Percentiles rank a stretch among this genome's conserved stretches.
phyloP scores from a whole-genome alignment of 2,888 invertebrate species.

The Melanostoma scalare region DNA sequence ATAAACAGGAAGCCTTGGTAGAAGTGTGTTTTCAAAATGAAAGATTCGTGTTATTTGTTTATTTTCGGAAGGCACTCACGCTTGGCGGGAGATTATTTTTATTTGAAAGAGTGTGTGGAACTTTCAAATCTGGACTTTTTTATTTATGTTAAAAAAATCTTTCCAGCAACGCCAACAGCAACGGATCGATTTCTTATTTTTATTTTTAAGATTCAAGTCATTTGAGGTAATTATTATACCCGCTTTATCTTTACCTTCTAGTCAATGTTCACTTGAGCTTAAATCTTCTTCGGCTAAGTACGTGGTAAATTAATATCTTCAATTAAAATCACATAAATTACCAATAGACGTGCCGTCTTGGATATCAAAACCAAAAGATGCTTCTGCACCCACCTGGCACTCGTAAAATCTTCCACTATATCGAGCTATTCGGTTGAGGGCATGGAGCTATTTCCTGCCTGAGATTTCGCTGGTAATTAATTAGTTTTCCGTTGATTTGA shows the following conservation, averaged over 20 bases:
- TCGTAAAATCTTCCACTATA: conserved; percentile 52
- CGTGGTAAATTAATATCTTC: conserved; percentile 49
- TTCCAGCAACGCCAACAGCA: no score
- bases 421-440: conserved; percentile 2
- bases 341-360: conserved; percentile 50
- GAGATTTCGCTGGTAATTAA: conserved; percentile 58
- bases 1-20: conserved; percentile 63
- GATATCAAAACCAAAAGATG: conserved; percentile 2
- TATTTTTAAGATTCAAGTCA: no score
- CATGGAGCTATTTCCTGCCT: conserved; percentile 54
- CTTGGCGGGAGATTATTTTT: conserved; percentile 68
- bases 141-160: no score
- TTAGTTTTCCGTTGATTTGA: conserved; percentile 70
- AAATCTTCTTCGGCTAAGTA: no score
- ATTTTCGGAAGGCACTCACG: conserved; percentile 45
- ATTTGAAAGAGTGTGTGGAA: conserved; percentile 32
- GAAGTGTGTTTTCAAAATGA: conserved; percentile 43
- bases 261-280: no score
- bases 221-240: no score
- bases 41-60: conserved; percentile 55
- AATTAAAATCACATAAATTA: conserved; percentile 68
- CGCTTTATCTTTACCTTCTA: no score
- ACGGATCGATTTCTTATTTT: no score
- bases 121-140: neutral
- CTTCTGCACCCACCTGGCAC: conserved; percentile 58